Evolutionary conservation across 2,797 vertebrate genomes (phyloP).

Genomic region (Oophaga sylvatica): DNA sequence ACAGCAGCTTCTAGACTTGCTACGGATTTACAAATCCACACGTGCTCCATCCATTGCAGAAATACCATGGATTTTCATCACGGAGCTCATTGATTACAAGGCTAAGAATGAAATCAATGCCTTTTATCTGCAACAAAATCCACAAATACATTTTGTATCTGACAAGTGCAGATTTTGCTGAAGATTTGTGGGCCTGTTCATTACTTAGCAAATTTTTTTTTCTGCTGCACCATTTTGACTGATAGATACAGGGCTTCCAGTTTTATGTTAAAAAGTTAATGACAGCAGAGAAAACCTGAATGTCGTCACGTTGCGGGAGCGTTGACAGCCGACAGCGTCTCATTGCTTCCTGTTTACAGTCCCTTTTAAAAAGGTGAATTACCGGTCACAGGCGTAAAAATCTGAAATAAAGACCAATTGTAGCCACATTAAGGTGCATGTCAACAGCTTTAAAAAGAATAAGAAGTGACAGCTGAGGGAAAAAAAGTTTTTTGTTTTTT

Average conservation of each 20-base stretch:
- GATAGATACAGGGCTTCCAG: background rate
- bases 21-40: too few species aligned
- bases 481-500: slow-evolving; percentile 16
- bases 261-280: background rate
- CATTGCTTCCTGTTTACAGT: background rate
- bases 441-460: background rate
- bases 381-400: background rate
- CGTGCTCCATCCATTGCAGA: too few species aligned
- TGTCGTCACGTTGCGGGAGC: background rate
- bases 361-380: background rate
- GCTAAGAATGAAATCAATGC: too few species aligned
- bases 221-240: background rate
- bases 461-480: background rate
- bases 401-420: background rate
- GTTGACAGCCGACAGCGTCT: background rate
- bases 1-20: too few species aligned
- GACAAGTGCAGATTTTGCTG: too few species aligned
- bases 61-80: too few species aligned
- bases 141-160: too few species aligned
- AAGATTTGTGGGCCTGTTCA: too few species aligned
- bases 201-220: background rate
- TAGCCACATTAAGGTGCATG: background rate
- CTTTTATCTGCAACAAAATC: too few species aligned
- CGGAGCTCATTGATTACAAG: too few species aligned
- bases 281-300: background rate